These are phyloP conservation scores for Oxycera nigricornis DNA, from an alignment of 2,888 invertebrate species.

Conservation along the genomic window DNA sequence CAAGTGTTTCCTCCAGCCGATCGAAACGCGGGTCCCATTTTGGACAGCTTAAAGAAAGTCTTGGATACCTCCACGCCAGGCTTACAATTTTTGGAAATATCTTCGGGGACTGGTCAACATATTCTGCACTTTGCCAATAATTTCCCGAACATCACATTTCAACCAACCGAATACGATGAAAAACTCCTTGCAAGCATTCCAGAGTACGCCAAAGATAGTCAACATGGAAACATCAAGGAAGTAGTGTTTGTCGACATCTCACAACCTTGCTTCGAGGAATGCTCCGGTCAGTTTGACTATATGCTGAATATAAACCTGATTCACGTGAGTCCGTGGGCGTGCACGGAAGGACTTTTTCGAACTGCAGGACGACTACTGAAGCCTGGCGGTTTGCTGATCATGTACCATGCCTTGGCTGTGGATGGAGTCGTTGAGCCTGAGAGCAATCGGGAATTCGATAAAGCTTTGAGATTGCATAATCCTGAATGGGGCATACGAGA, in stretches of 20 bases:
- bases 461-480: conserved; percentile 69
- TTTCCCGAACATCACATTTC: conserved; percentile 77
- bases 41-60: conserved; percentile 71
- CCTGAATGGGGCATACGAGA: conserved; percentile 84
- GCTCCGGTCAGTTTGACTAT: conserved; percentile 70
- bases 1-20: conserved; percentile 70
- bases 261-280: conserved; percentile 58
- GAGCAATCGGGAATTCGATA: conserved; percentile 83
- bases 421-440: conserved; percentile 82
- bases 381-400: conserved; percentile 74
- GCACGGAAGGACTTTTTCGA: conserved; percentile 77
- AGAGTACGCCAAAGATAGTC: conserved; percentile 66
- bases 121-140: conserved; percentile 76
- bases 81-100: conserved; percentile 72
- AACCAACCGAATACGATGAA: conserved; percentile 79
- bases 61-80: conserved; percentile 63
- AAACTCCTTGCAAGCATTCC: conserved; percentile 67
- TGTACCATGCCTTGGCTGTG: conserved; percentile 84
- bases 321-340: conserved; percentile 80
- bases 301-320: conserved; percentile 87
- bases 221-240: conserved; percentile 70
- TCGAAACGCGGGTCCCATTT: conserved; percentile 77
- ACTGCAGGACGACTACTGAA: conserved; percentile 76
- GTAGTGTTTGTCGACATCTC: conserved; percentile 74
- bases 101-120: conserved; percentile 87